Percentiles rank a stretch among this genome's conserved stretches.
Evolutionary conservation across 2,113 vertebrate genomes (phyloP).

Genomic region (Empidonax traillii): DNA sequence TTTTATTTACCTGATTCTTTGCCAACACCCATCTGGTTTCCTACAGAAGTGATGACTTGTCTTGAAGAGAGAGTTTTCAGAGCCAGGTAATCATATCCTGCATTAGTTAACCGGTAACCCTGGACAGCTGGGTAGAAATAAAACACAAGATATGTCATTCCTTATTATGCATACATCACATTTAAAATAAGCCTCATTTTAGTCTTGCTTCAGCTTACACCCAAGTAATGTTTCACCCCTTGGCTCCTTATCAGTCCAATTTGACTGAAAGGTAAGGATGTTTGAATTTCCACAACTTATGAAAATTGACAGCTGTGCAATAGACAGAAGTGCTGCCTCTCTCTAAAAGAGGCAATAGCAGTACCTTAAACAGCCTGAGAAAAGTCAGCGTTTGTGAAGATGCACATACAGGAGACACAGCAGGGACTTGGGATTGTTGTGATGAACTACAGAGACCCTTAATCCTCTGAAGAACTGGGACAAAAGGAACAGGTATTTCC

Average conservation of each 20-base stretch:
- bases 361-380: neutral
- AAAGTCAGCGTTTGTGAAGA: neutral
- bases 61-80: constrained; percentile 91
- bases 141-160: neutral
- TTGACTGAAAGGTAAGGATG: neutral
- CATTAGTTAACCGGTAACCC: constrained; percentile 91
- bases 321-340: neutral
- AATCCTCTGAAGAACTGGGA: neutral
- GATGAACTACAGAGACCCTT: neutral
- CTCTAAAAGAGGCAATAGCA: neutral
- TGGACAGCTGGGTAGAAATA: constrained; percentile 82
- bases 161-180: neutral
- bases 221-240: neutral
- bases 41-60: constrained; percentile 87
- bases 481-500: neutral
- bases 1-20: constrained; percentile 91
- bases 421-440: neutral
- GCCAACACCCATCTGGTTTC: constrained; percentile 97
- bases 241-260: neutral
- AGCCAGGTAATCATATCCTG: constrained; percentile 94
- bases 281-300: neutral
- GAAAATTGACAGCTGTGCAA: neutral
- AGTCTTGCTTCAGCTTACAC: neutral
- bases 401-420: neutral
- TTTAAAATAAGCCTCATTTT: neutral